Evolutionary conservation across 37 sponge, comb jelly and placozoan genomes (phyloP), one percentile per base, ranked within the genome.

Genomic region (Cladorhizidae sp.): DNA sequence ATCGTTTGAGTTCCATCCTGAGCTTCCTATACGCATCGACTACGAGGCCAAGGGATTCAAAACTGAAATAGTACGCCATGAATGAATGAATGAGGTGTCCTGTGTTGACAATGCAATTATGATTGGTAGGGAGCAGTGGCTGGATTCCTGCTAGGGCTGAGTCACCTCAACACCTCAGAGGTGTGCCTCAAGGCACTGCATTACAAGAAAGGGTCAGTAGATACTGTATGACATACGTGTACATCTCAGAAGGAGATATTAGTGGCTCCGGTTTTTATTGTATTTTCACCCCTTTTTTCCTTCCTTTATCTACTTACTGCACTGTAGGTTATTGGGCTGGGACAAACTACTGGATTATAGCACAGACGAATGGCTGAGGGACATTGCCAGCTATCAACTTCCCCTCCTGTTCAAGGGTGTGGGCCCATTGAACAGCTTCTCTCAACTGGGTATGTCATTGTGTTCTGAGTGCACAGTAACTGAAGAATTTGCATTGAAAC

Each of bases 351-450:
- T 80, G 62, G 84, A 90, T 73, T 86, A 71, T 55, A 84, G 84
- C 8, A 75, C 74, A 31, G 57, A 59, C 41, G 88, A 92, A 80
- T 94, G 95, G 95, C 29, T 79, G 20, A 64, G 56, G 14, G 95
- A 97, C 73, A 92, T 97, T 40, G 74, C 57, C 64, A 68, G 81
- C 26, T 86, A 83, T 65, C 98, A 95, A 73, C 74, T 94, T 0
- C 94, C 98, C 20, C 78, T 75, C 18, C 86, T 98, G 15, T 70
- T 98, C 42, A 87, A 94, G 36, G 93, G 96, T 61, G 94, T 98
- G 25, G 98, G 98, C 7, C 98, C 98, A 7, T 73, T 95, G 90
- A 86, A 93, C 54, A 83, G 93, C 78, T 74, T 98, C 64, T 93
- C 87, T 20, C 95, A 95, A 64, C 72, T 98, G 37, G 85, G 95